Conservation (phyloP, 2,113 vertebrate genomes). For the Redunca redunca region DNA sequence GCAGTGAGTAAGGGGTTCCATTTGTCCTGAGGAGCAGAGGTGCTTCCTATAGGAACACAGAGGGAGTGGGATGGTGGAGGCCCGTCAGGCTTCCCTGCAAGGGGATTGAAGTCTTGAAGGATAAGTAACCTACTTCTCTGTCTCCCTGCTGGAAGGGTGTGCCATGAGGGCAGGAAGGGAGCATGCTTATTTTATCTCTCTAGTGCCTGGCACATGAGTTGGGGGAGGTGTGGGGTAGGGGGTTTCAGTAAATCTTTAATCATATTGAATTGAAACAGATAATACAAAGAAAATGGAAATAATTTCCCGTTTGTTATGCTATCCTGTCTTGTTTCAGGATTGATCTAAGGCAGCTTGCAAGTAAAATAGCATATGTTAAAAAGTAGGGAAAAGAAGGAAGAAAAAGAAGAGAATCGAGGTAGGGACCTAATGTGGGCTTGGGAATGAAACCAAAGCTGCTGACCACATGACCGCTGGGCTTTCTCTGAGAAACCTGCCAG, state of each 20-base stretch:
- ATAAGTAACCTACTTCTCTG: no score
- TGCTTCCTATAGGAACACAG: background rate
- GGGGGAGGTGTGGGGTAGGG: background rate
- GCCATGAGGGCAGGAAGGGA: background rate
- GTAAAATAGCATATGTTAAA: background rate
- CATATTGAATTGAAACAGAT: background rate
- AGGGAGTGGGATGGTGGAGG: background rate
- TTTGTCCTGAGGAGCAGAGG: background rate
- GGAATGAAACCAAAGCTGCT: background rate
- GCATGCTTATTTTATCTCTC: background rate
- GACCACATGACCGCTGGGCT: background rate
- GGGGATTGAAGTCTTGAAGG: background rate
- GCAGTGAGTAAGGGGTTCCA: background rate
- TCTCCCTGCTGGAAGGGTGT: background rate
- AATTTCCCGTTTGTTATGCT: background rate
- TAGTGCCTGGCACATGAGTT: background rate
- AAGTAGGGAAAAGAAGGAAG: background rate
- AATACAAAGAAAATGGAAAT: background rate
- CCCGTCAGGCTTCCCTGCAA: background rate
- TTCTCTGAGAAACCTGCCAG: background rate
- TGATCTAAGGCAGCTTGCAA: background rate
- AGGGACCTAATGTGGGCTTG: background rate
- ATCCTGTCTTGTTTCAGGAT: constrained; percentile 4
- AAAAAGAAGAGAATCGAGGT: background rate
- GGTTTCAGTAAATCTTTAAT: background rate